Evolutionary conservation across 2,113 vertebrate species (phyloP), one percentile per base, ranked within the genome.

Genomic region (Cinclus cinclus): DNA sequence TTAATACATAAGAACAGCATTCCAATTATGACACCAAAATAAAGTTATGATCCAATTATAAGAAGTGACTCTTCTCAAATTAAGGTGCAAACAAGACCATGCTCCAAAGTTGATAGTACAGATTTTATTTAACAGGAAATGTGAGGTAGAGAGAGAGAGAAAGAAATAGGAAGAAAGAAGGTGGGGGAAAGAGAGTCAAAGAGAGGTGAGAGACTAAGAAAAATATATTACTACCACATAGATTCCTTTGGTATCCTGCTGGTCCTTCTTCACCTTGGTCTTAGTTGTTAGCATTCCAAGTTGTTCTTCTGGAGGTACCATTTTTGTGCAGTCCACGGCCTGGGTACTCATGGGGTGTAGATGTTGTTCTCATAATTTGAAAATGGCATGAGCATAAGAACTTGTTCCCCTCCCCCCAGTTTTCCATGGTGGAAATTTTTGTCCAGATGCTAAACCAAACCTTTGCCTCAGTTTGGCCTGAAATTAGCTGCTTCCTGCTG

Each of bases 281-380:
- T 20, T 49, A 24, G 13, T 10, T 47, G 27, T 27, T 55, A 13
- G 12, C 0, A 0, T 39, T 23, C 41, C 6, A 8, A 18, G n/a
- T 15, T 9, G 4, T 28, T n/a, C 41, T 56, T 56, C 41, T 56
- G 82, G 23, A 47, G 41, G 23, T 33, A 28, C 3, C 15, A 28
- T 30, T 47, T 47, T 28, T 55, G 19, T 39, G n/a, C 28, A 39
- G 28, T 47, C 41, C 82, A 28, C 3, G 7, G 37, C 15, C 30
- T 65, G 19, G 41, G 12, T 56, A n/a, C 13, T 39, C 23, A 74
- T 23, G 15, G 14, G 9, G 9, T 64, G 19, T 15, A 56, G 28
- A 28, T 28, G 15, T 5, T 64, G 6, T 56, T 47, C 41, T n/a
- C 41, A n/a, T 30, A n/a, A n/a, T 15, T 49, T n/a, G 30, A 75